Percentiles rank a stretch among this genome's conserved stretches.
Conservation (phyloP, 1,140 invertebrate genomes). For the Diorhabda elongata region DNA sequence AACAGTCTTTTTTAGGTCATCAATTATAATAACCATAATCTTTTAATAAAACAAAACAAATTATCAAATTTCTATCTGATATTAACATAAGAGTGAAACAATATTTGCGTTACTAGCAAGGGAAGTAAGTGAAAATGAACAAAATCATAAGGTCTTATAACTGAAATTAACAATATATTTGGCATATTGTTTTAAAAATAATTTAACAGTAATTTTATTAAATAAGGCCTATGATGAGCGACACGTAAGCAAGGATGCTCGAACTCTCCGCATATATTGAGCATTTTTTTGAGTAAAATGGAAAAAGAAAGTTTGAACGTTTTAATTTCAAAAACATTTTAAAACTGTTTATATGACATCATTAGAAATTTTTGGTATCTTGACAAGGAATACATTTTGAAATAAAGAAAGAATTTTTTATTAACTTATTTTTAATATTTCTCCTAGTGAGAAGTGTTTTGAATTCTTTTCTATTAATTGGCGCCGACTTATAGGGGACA, state of each 20-base stretch:
- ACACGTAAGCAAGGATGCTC: background rate
- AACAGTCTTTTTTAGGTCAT: too few relatives aligned
- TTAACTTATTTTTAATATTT: too few relatives aligned
- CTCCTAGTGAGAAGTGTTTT: too few relatives aligned
- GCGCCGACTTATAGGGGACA: too few relatives aligned
- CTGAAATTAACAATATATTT: background rate
- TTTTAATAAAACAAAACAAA: background rate
- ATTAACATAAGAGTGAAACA: background rate
- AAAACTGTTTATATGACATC: too few relatives aligned
- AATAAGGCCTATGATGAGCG: conserved; percentile 7
- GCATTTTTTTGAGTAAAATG: conserved; percentile 7
- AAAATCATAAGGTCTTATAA: background rate
- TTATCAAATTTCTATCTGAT: background rate
- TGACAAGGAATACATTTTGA: too few relatives aligned
- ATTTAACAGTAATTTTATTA: background rate
- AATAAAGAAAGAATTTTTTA: too few relatives aligned
- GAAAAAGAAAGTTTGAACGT: conserved; percentile 18
- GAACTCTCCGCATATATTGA: background rate
- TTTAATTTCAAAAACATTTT: conserved; percentile 5
- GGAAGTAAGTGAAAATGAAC: background rate
- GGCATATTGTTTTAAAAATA: background rate
- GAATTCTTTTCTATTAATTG: too few relatives aligned
- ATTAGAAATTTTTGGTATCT: too few relatives aligned
- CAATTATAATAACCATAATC: background rate
- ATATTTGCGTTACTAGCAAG: background rate